Base-by-base conservation (phyloP, 2,113 vertebrate species). In the Pavo muticus region DNA sequence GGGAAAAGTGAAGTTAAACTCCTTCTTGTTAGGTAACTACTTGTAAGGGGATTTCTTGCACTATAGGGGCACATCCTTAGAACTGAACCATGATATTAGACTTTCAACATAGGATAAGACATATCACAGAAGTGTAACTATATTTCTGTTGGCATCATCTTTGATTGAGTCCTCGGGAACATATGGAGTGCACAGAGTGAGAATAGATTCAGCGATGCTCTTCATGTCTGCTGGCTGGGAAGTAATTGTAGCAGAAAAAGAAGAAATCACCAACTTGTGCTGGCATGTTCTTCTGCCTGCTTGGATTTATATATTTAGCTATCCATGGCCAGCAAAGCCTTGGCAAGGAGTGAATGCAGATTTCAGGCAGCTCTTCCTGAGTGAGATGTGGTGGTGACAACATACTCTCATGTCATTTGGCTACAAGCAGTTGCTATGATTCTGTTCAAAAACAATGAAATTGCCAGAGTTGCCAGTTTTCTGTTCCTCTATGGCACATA, bases 241-340 rank as follows among this genome's bases (percentile, higher is more conserved):
- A 93, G 74, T 40, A 35, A 93, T 61, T 67, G 89, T 16, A 57
- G 81, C 91, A 92, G 83, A 13, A 76, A 65, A 84, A 82, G 80
- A 50, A 94, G 96, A 94, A 95, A 89, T 91, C 92, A 79, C 92
- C 80, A 79, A 82, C 94, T 94, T 92, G 93, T 87, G 14, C 87
- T 93, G 91, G 89, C 91, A 63, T 70, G 91, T 79, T 87, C 76
- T 48, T 27, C 82, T 93, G 92, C 85, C 85, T 95, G 88, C 83
- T 88, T 80, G 48, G 69, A 47, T 86, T 77, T 67, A 39, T 24
- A 74, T 63, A 59, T 67, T 44, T 12, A 24, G 63, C 57, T 4
- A 40, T 42, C 71, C 35, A 4, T 11, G 64, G 93, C 83, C 84
- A 95, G 88, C 52, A 65, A 16, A 72, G 70, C 39, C 74, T 88